Evolutionary conservation across 2,113 vertebrate species (phyloP).

Genomic region (Danionella cerebrum): DNA sequence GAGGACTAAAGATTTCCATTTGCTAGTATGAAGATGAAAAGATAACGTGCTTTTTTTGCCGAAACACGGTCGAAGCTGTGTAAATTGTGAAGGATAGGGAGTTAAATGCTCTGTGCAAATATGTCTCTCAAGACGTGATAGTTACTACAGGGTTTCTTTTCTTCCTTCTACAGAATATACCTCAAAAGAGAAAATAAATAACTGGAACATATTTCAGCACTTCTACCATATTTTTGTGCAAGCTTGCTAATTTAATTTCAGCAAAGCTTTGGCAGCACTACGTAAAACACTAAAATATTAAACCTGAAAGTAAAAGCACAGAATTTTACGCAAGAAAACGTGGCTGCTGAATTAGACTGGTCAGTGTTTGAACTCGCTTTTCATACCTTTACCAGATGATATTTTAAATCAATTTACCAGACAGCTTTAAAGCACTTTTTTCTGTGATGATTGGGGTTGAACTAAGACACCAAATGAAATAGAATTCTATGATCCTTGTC

Average conservation of each 20-base stretch:
- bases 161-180: conserved; percentile 64
- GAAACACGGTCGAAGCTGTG: conserved; percentile 1
- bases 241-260: conserved; percentile 20
- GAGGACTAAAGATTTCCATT: conserved; percentile 9
- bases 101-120: conserved; percentile 36
- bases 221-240: conserved; percentile 34
- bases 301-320: conserved; percentile 49
- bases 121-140: conserved; percentile 51
- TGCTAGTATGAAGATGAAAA: background rate
- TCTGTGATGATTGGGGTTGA: conserved; percentile 14
- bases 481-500: conserved; percentile 28
- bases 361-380: conserved; percentile 22
- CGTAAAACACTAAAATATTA: conserved; percentile 1
- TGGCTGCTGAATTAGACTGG: conserved; percentile 12
- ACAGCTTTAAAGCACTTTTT: conserved; percentile 3
- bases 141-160: conserved; percentile 69
- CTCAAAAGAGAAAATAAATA: conserved; percentile 58
- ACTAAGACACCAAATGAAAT: conserved; percentile 7
- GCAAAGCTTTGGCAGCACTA: conserved; percentile 48
- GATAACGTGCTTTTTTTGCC: background rate
- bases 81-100: conserved; percentile 28
- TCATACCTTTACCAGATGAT: too few species aligned
- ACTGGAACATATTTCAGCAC: conserved; percentile 38
- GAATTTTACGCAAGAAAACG: conserved; percentile 32
- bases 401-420: background rate